Evolutionary conservation across 2,888 invertebrate genomes (phyloP).

Genomic region (Lithophane ornitopus): DNA sequence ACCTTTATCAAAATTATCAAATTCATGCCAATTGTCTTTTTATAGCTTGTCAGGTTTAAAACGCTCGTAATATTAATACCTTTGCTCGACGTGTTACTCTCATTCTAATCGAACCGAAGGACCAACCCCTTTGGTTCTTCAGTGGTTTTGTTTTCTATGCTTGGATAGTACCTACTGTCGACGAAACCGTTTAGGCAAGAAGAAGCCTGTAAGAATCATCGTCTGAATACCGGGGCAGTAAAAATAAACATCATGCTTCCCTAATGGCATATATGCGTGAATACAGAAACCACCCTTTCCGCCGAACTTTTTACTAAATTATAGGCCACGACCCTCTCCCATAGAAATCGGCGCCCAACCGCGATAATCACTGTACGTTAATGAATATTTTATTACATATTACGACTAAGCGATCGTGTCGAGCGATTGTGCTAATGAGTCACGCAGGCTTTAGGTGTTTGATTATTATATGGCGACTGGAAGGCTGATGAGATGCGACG

Average conservation of each 20-base stretch:
- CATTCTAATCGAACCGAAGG: neutral
- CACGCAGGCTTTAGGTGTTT: conserved; percentile 49
- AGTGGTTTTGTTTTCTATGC: neutral
- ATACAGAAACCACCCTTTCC: conserved; percentile 39
- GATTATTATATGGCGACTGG: conserved; percentile 32
- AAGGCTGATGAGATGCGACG: conserved; percentile 25
- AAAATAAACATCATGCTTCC: conserved; percentile 39
- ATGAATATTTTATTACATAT: conserved; percentile 66
- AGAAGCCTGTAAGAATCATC: neutral
- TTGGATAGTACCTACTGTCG: neutral
- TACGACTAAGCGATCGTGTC: conserved; percentile 62
- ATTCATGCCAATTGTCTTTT: neutral
- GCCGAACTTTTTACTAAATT: conserved; percentile 52
- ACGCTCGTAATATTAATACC: neutral
- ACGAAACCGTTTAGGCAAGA: neutral
- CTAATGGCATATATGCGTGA: conserved; percentile 57
- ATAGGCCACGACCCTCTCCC: conserved; percentile 41
- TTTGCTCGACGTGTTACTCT: neutral
- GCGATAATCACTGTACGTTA: conserved; percentile 60
- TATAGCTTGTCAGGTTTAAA: conserved; percentile 1
- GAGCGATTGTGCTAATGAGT: conserved; percentile 62
- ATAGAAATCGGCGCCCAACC: conserved; percentile 42
- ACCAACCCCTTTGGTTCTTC: neutral
- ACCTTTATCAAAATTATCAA: neutral
- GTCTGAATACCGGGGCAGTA: neutral